Conservation (phyloP, 2,888 invertebrate species). For the Drosophila kambysellisi region DNA sequence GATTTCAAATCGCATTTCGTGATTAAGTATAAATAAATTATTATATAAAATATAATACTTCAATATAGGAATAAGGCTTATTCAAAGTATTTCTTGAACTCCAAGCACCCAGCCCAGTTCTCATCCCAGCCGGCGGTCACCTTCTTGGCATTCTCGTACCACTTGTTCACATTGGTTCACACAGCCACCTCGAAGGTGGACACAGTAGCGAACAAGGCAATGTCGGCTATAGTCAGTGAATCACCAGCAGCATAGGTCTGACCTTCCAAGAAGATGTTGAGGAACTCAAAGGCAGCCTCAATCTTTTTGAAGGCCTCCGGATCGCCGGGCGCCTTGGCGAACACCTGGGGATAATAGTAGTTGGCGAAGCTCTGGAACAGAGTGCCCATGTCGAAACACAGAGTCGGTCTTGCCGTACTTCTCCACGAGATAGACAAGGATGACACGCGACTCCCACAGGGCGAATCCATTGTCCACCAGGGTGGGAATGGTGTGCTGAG, state of each 20-base stretch:
- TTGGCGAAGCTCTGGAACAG: conserved; percentile 90
- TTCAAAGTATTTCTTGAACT: conserved; percentile 86
- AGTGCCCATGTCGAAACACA: conserved; percentile 91
- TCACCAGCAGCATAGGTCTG: conserved; percentile 90
- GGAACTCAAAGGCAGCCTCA: conserved; percentile 88
- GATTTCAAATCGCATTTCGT: conserved; percentile 50
- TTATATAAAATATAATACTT: conserved; percentile 19
- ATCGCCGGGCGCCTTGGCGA: conserved; percentile 88
- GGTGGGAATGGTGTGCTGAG: conserved; percentile 94
- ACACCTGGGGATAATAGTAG: conserved; percentile 89
- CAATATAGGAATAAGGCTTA: conserved; percentile 38
- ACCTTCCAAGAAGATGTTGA: conserved; percentile 90
- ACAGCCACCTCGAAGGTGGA: conserved; percentile 90
- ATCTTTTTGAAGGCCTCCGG: conserved; percentile 89
- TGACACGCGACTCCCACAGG: conserved; percentile 94
- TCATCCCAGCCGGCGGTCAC: conserved; percentile 88
- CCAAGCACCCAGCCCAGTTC: conserved; percentile 87
- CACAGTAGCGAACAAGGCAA: conserved; percentile 89
- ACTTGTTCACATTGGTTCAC: conserved; percentile 89
- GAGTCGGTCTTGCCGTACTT: conserved; percentile 92
- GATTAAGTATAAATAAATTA: conserved; percentile 51
- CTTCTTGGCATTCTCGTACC: conserved; percentile 87
- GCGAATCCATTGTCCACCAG: conserved; percentile 92
- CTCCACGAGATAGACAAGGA: conserved; percentile 91
- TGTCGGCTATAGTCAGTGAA: conserved; percentile 91